Evolutionary conservation across 2,888 invertebrate species (phyloP).

Genomic region (Drosophila fungiperda): DNA sequence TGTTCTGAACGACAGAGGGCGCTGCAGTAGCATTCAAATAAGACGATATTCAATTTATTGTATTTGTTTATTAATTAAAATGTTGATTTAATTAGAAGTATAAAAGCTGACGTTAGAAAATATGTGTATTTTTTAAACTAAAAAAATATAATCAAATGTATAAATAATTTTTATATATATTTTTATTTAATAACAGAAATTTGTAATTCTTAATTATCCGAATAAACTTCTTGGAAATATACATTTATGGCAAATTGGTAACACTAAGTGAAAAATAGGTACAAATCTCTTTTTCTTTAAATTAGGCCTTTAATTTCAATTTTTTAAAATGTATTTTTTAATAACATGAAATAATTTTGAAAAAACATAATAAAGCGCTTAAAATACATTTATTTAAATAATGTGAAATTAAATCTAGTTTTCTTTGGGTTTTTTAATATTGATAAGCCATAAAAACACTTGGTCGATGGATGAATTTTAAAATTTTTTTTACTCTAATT

Average conservation of each 20-base stretch:
- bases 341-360: too few relatives aligned
- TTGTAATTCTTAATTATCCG: neutral
- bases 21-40: neutral
- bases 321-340: too few relatives aligned
- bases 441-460: too few relatives aligned
- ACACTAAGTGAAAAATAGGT: neutral
- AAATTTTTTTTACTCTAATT: too few relatives aligned
- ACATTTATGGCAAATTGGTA: neutral
- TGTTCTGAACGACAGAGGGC: slow-evolving; percentile 4
- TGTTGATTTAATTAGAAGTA: neutral
- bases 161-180: neutral
- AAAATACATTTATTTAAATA: too few relatives aligned
- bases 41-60: neutral
- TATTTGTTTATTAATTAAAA: too few relatives aligned
- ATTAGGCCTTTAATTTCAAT: too few relatives aligned
- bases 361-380: too few relatives aligned
- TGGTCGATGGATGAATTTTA: too few relatives aligned
- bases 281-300: neutral
- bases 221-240: neutral
- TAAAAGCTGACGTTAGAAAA: neutral
- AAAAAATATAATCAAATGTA: neutral
- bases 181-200: neutral
- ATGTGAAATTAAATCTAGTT: too few relatives aligned
- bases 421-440: too few relatives aligned
- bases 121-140: neutral